A percentile compares a stretch with the other conserved stretches of the same genome.
phyloP scores from a whole-genome alignment of 2,113 vertebrate genomes.

The Sardina pilchardus region DNA sequence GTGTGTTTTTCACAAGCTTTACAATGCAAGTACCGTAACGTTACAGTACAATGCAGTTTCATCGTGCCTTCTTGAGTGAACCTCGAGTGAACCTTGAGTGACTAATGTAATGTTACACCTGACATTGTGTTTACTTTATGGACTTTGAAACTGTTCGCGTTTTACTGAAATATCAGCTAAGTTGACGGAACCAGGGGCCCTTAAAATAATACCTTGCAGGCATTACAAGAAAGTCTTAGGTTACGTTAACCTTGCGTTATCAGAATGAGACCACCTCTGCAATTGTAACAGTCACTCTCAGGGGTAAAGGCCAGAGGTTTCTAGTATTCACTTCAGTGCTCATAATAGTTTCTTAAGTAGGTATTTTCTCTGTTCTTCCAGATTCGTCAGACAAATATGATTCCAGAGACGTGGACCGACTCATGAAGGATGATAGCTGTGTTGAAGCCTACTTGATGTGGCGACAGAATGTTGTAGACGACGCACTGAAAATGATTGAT shows the following conservation, averaged over 20 bases:
- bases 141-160: background rate
- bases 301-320: background rate
- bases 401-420: slow-evolving; percentile 86
- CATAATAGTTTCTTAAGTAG: no score
- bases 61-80: no score
- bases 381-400: slow-evolving; percentile 89
- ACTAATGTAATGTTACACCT: background rate
- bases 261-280: background rate
- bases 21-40: background rate
- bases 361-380: slow-evolving; percentile 49
- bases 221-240: no score
- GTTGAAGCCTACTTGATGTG: slow-evolving; percentile 84
- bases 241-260: background rate
- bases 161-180: background rate
- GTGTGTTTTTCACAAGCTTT: background rate
- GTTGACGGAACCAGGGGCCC: background rate
- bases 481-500: slow-evolving; percentile 94
- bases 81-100: background rate
- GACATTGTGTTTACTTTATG: background rate
- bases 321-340: background rate
- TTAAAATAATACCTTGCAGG: background rate
- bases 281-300: background rate
- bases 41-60: background rate
- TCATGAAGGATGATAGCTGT: slow-evolving; percentile 82
- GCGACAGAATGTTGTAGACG: slow-evolving; percentile 81